phyloP scores from a whole-genome alignment of 2,797 vertebrate species.

The Cuniculus paca region DNA sequence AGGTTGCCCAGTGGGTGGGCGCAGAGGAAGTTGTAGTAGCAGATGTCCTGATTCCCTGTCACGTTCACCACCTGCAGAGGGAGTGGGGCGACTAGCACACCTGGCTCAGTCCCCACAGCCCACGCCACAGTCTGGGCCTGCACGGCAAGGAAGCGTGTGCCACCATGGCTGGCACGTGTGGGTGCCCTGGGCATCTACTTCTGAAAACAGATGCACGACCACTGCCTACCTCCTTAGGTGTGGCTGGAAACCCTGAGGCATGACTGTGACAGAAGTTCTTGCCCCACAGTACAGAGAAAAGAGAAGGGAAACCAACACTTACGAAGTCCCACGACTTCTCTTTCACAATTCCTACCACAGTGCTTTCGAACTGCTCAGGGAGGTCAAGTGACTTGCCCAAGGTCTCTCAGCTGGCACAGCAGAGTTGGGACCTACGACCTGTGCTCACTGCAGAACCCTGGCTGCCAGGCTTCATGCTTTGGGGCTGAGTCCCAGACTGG shows the following conservation, averaged over 20 bases:
- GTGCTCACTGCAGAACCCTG: neutral
- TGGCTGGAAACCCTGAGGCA: neutral
- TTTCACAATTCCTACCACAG: neutral
- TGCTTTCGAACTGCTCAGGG: neutral
- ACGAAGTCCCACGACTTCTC: neutral
- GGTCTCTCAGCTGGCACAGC: neutral
- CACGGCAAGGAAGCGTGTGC: neutral
- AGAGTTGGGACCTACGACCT: neutral
- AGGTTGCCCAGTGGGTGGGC: conserved; percentile 97
- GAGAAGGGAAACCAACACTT: conserved; percentile 47
- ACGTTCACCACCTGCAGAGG: conserved; percentile 94
- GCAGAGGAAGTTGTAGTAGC: conserved; percentile 99
- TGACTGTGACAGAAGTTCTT: neutral
- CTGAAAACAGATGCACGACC: neutral
- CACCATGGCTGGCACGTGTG: neutral
- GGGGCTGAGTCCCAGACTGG: neutral
- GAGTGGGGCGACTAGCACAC: rapidly evolving
- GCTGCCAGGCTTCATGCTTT: neutral
- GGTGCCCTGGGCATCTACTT: neutral
- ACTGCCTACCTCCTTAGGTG: neutral
- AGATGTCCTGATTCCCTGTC: conserved; percentile 99
- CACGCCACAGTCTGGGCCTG: rapidly evolving
- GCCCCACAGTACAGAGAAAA: conserved; percentile 18
- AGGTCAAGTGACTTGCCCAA: neutral
- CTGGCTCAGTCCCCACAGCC: neutral